A percentile compares a stretch with the other conserved stretches of the same genome.
These are phyloP conservation scores for Teleogryllus oceanicus DNA, from an alignment of 2,888 invertebrate genomes.

Conservation along the genomic window DNA sequence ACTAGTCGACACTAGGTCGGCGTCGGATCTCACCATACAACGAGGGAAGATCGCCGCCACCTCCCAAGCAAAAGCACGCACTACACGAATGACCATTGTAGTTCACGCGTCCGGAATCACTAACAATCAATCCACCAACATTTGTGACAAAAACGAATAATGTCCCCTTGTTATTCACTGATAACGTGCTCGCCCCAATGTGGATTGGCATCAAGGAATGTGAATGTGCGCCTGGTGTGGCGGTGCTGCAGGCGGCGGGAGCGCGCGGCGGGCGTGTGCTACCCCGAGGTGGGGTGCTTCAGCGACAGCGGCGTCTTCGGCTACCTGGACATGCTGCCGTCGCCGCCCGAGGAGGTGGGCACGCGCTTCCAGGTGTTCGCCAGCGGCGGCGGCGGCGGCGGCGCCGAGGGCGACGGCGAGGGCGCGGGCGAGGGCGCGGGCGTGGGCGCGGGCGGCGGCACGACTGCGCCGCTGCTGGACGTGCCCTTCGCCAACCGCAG, in stretches of 20 bases:
- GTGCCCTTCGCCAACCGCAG: constrained; percentile 71
- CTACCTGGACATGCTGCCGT: constrained; percentile 84
- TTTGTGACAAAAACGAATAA: no score
- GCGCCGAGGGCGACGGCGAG: constrained; percentile 18
- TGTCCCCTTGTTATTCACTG: no score
- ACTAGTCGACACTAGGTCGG: no score
- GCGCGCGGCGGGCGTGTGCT: constrained; percentile 77
- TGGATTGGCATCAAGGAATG: no score
- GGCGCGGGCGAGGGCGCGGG: constrained; percentile 41
- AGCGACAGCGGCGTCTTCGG: constrained; percentile 86
- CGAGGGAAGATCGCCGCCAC: no score
- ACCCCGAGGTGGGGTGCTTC: constrained; percentile 87
- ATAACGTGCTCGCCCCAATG: no score
- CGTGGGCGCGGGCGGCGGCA: constrained; percentile 20
- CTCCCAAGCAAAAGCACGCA: no score
- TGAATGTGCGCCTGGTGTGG: no score
- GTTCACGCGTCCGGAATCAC: no score
- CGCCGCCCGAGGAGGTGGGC: constrained; percentile 79
- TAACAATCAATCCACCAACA: no score
- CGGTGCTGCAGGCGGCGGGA: constrained; percentile 60
- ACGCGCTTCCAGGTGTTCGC: constrained; percentile 79
- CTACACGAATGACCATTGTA: no score
- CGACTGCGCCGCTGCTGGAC: constrained; percentile 57
- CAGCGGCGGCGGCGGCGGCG: constrained; percentile 43
- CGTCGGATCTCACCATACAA: no score